These are phyloP conservation scores for Prunella strophiata DNA, from an alignment of 2,797 vertebrate species.

Conservation along the genomic window DNA sequence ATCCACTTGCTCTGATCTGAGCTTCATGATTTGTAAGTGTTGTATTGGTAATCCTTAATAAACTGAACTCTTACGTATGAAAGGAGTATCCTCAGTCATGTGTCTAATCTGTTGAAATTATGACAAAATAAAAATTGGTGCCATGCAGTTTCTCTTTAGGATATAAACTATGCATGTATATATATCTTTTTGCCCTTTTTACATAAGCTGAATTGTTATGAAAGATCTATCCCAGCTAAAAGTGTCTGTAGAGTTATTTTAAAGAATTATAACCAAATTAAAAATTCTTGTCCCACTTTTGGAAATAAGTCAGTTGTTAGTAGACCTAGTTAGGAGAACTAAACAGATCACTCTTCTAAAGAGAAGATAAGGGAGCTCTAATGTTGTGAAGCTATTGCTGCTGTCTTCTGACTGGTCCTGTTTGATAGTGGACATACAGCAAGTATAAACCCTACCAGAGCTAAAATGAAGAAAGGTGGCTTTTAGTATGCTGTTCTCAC, in stretches of 20 bases:
- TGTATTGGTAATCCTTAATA: neutral
- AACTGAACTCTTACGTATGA: neutral
- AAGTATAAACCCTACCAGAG: neutral
- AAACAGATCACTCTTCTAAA: neutral
- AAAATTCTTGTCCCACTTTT: neutral
- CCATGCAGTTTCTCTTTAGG: neutral
- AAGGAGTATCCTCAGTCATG: neutral
- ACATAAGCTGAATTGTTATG: neutral
- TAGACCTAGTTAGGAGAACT: neutral
- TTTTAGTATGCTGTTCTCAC: neutral
- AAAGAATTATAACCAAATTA: neutral
- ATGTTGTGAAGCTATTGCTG: neutral
- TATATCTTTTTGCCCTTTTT: neutral
- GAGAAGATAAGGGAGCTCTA: neutral
- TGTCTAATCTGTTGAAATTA: neutral
- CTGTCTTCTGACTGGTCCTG: neutral
- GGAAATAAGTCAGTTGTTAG: neutral
- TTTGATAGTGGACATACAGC: neutral
- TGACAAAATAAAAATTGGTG: neutral
- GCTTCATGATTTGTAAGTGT: neutral
- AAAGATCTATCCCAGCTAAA: neutral
- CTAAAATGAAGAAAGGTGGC: neutral
- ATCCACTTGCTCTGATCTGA: neutral
- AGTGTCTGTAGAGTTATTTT: neutral
- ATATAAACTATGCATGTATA: neutral